phyloP scores from a whole-genome alignment of 2,888 invertebrate species.

The Drosophila parthenogenetica region DNA sequence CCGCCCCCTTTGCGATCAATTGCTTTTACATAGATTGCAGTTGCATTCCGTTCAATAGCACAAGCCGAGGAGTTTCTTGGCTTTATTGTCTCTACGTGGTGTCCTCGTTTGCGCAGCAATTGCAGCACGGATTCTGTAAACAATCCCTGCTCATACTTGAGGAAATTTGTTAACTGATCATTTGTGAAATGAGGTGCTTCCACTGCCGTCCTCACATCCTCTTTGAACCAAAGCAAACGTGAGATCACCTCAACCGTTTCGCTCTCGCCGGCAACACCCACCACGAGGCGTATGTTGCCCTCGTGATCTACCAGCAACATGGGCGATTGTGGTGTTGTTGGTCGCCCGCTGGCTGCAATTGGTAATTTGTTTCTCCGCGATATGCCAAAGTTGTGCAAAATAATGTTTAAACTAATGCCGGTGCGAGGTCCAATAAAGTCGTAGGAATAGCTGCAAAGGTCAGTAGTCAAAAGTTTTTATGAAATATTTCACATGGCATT shows the following conservation, averaged over 20 bases:
- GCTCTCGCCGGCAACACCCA: constrained; percentile 96
- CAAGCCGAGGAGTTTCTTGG: constrained; percentile 88
- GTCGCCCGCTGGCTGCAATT: constrained; percentile 91
- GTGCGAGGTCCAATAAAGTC: constrained; percentile 91
- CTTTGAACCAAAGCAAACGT: constrained; percentile 88
- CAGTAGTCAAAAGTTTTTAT: no score
- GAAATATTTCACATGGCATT: not conserved
- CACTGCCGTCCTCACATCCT: constrained; percentile 89
- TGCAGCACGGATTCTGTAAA: constrained; percentile 85
- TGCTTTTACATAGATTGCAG: constrained; percentile 90
- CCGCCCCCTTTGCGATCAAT: constrained; percentile 93
- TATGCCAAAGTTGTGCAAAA: constrained; percentile 89
- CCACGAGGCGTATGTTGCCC: constrained; percentile 88
- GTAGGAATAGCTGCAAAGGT: constrained; percentile 90
- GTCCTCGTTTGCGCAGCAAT: constrained; percentile 89
- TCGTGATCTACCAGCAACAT: constrained; percentile 89
- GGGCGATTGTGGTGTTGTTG: constrained; percentile 96
- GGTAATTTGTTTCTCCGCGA: constrained; percentile 86
- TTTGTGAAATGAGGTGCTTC: constrained; percentile 92
- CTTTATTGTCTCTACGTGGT: constrained; percentile 85
- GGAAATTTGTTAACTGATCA: constrained; percentile 91
- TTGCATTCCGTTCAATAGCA: constrained; percentile 88
- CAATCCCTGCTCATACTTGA: constrained; percentile 88
- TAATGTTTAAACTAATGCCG: constrained; percentile 96
- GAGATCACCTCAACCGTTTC: constrained; percentile 87